Conservation (phyloP, 2,113 vertebrate genomes). For the Dermatemys mawii region DNA sequence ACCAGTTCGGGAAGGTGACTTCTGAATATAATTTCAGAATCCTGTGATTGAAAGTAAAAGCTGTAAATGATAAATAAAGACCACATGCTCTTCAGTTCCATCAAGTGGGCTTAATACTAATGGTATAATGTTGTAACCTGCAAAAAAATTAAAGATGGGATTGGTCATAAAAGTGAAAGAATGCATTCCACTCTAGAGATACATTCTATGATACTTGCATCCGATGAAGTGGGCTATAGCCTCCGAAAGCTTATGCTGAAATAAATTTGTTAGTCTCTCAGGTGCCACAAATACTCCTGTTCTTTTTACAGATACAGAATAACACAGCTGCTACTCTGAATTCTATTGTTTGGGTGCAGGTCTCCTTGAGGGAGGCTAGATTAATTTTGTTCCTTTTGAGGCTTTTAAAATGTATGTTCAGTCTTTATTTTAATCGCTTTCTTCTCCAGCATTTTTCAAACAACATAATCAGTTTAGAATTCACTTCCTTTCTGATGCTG, state of each 20-base stretch:
- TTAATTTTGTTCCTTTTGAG: background rate
- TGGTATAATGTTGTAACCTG: background rate
- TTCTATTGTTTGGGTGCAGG: background rate
- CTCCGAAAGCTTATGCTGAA: too few species aligned
- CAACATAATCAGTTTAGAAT: background rate
- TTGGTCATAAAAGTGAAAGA: background rate
- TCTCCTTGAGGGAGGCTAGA: background rate
- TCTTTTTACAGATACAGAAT: too few species aligned
- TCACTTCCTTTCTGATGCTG: background rate
- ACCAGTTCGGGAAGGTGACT: background rate
- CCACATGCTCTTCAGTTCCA: background rate
- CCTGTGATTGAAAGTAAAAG: background rate
- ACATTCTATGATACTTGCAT: too few species aligned
- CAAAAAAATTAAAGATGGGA: background rate
- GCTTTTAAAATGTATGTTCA: background rate
- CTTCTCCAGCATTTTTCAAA: background rate
- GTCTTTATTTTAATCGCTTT: background rate
- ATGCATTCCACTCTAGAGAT: fast-evolving
- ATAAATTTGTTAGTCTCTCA: too few species aligned
- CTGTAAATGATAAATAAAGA: background rate
- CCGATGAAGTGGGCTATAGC: too few species aligned
- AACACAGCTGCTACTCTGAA: too few species aligned
- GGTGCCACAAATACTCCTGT: too few species aligned
- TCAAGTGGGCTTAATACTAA: background rate
- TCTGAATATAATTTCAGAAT: background rate